Evolutionary conservation across 1,140 invertebrate genomes (phyloP), one percentile per base, ranked within the genome.

Genomic region (Cydia fagiglandana): DNA sequence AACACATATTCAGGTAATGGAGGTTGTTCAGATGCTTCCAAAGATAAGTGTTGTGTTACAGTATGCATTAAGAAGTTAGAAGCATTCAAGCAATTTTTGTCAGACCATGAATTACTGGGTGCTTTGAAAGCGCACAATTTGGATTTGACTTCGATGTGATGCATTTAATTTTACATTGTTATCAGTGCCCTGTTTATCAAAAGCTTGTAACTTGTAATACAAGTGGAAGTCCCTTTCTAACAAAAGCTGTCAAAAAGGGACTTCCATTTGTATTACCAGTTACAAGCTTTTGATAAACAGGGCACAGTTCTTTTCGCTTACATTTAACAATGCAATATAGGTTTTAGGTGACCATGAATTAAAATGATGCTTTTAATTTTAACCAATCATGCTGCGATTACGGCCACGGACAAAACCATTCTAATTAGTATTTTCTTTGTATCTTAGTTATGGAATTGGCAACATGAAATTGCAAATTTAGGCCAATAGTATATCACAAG

Each of bases 1-100:
- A 75, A 79, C 64, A 66, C 75, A 64, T 78, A 30, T 61, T 38
- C 73, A 38, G 76, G 75, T 7, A 34, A 47, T 0, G 83, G 83
- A 76, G 86, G 86, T 76, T 74, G 74, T 12, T 66, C 75, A 61
- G 75, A 78, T n/a, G 41, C 4, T 53, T 7, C 15, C n/a, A 66
- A 2, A 76, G 86, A 88, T 64, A 83, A 83, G 1, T 93, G 91
- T 76, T 93, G 91, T 81, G 86, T 93, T 0, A 93, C 91, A 17
- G 87, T 92, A 64, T 92, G 91, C 77, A 86, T 92, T 56, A 91
- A 92, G 66, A 92, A 91, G 79, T 78, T 91, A 13, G 83, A 91
- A 68, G 84, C 88, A 24, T 88, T 89, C 76, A 91, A 90, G 79
- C 83, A 89, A 47, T 90, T 91, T 78, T 77, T 92, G 7, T 77